These are phyloP conservation scores for Plutomurus gul DNA, from an alignment of 1,140 invertebrate species.

Conservation along the genomic window DNA sequence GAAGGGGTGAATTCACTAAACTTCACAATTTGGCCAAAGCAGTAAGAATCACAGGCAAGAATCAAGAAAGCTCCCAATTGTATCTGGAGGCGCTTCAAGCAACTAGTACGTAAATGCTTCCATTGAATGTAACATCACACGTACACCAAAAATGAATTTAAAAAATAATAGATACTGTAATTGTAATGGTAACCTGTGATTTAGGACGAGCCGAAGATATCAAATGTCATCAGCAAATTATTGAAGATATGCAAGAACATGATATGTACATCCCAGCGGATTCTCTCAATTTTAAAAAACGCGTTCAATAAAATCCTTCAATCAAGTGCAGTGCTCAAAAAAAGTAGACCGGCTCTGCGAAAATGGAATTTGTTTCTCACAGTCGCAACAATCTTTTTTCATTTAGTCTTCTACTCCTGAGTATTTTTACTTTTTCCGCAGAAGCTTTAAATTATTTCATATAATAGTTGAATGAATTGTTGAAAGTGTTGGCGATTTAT, in stretches of 20 bases:
- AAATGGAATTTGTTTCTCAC: too few species aligned
- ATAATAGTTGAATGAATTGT: too few species aligned
- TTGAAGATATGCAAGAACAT: background rate
- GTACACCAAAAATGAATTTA: background rate
- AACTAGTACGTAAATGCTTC: background rate
- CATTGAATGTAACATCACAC: background rate
- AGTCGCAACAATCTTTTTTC: too few species aligned
- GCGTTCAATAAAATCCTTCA: too few species aligned
- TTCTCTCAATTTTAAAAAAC: background rate
- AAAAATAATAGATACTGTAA: too few species aligned
- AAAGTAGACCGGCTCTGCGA: too few species aligned
- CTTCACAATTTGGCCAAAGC: slow-evolving; percentile 19
- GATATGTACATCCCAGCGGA: background rate
- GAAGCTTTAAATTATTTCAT: too few species aligned
- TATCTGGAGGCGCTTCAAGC: slow-evolving; percentile 30
- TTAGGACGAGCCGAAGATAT: background rate
- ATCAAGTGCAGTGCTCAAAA: too few species aligned
- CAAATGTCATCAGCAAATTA: background rate
- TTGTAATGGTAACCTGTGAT: background rate
- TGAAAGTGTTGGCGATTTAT: too few species aligned
- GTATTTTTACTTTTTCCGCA: too few species aligned
- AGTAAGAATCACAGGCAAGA: background rate
- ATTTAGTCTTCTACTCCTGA: too few species aligned
- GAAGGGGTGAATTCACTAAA: background rate
- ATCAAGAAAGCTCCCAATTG: background rate